Percentiles rank a stretch among this genome's conserved stretches.
Conservation (phyloP, 2,888 invertebrate genomes). For the Pocota personata region DNA sequence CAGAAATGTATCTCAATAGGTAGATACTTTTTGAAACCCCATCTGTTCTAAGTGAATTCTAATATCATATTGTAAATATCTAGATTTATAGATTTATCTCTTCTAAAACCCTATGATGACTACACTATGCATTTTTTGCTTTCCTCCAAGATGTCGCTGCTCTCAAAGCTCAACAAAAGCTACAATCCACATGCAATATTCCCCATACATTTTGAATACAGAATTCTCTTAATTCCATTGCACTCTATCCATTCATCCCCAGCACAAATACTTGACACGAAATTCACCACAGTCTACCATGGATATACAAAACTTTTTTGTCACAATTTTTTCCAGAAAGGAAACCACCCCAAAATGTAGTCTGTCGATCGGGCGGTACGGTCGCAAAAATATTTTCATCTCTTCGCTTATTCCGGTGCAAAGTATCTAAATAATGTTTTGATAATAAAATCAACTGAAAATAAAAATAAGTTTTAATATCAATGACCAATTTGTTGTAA, state of each 20-base stretch:
- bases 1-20: too few species aligned
- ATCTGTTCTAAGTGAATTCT: too few species aligned
- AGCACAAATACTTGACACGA: background rate
- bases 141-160: slow-evolving; percentile 41
- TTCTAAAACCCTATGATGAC: too few species aligned
- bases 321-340: slow-evolving; percentile 74
- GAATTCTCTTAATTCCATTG: slow-evolving; percentile 7
- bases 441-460: background rate
- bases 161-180: slow-evolving; percentile 22
- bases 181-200: slow-evolving; percentile 28
- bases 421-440: background rate
- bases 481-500: slow-evolving; percentile 8
- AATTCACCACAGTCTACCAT: slow-evolving; percentile 65
- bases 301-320: slow-evolving; percentile 70
- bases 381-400: slow-evolving; percentile 76
- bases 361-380: slow-evolving; percentile 81
- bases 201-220: background rate
- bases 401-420: slow-evolving; percentile 34
- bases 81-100: too few species aligned
- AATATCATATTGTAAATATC: too few species aligned
- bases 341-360: slow-evolving; percentile 81
- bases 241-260: background rate
- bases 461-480: background rate
- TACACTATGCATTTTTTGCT: background rate
- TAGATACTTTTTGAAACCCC: too few species aligned